Evolutionary conservation across 2,113 vertebrate genomes (phyloP).

Genomic region (Alexandromys fortis): DNA sequence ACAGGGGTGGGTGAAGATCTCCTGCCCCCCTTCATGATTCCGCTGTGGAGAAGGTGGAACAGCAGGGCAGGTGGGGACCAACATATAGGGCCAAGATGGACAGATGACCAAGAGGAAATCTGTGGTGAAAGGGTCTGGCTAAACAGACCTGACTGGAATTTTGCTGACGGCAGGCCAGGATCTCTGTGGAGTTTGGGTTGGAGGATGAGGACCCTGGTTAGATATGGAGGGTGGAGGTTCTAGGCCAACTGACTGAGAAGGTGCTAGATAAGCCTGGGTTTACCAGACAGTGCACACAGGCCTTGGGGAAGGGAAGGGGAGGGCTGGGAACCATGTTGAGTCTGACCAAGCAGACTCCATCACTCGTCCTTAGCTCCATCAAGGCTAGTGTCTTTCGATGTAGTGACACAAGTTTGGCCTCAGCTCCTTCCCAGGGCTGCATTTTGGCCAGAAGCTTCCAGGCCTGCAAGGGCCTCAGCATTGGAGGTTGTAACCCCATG

Average conservation of each 20-base stretch:
- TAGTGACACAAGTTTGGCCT: rapidly evolving
- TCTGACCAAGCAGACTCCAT: background rate
- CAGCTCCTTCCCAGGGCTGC: rapidly evolving
- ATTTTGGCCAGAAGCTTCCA: background rate
- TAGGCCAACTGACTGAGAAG: background rate
- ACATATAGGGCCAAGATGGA: background rate
- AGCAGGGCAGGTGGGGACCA: background rate
- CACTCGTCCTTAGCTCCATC: background rate
- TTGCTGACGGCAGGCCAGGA: background rate
- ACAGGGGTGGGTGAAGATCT: rapidly evolving
- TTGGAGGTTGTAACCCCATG: background rate
- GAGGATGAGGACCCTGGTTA: too few relatives aligned
- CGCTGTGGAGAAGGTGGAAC: background rate
- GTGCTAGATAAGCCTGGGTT: background rate
- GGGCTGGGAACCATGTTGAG: too few relatives aligned
- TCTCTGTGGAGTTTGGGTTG: background rate
- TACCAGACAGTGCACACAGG: too few relatives aligned
- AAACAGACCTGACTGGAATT: background rate
- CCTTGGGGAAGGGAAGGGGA: too few relatives aligned
- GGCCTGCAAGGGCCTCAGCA: rapidly evolving
- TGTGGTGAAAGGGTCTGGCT: background rate
- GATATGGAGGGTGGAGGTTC: background rate
- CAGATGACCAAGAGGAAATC: background rate
- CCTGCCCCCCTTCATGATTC: too few relatives aligned
- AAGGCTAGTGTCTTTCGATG: background rate